Conservation (phyloP, 2,113 vertebrate genomes). For the Orycteropus afer region DNA sequence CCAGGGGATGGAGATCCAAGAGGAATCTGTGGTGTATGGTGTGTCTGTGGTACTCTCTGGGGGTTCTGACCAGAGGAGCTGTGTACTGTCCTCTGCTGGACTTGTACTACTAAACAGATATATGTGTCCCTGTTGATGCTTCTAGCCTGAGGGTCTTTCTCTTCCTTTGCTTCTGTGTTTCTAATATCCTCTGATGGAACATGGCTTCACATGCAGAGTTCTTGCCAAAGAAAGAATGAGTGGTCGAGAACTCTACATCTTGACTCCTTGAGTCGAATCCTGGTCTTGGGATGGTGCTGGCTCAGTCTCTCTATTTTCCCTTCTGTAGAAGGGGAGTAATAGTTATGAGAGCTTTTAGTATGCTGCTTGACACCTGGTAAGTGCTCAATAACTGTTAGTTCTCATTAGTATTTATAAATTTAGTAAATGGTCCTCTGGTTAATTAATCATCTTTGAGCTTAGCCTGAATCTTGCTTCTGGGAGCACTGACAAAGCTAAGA, state of each 20-base stretch:
- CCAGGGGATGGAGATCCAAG: neutral
- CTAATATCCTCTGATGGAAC: neutral
- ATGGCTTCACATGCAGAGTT: slow-evolving; percentile 2
- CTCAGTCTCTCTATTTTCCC: neutral
- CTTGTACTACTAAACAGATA: neutral
- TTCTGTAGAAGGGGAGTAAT: neutral
- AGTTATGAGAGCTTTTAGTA: neutral
- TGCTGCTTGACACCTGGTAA: neutral
- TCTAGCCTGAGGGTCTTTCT: neutral
- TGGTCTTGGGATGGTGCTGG: neutral
- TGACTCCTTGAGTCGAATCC: neutral
- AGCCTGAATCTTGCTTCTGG: neutral
- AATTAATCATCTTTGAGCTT: slow-evolving; percentile 35
- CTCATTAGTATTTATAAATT: neutral
- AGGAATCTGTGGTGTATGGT: neutral
- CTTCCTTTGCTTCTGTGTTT: neutral
- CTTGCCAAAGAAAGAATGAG: slow-evolving; percentile 35
- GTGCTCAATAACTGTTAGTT: neutral
- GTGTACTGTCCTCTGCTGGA: neutral
- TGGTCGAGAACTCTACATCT: neutral
- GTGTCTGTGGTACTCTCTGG: neutral
- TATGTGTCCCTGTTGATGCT: neutral
- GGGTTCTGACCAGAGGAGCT: neutral
- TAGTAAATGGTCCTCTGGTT: slow-evolving; percentile 30
- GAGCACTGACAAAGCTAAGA: slow-evolving; percentile 19